phyloP scores from a whole-genome alignment of 2,888 invertebrate species.

The Lutraria lutraria region DNA sequence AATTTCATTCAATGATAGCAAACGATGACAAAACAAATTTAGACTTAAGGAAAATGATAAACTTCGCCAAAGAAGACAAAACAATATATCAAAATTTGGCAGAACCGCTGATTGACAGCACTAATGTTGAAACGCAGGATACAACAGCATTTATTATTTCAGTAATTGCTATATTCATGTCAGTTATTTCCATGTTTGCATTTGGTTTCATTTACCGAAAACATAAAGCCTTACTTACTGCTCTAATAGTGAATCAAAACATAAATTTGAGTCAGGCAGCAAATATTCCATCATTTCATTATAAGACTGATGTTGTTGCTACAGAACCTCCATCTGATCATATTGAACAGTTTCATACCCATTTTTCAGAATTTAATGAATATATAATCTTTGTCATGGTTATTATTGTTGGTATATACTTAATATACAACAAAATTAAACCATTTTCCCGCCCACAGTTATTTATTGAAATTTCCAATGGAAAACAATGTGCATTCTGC shows the following conservation, averaged over 20 bases:
- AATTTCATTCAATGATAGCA: conserved; percentile 10
- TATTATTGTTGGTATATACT: neutral
- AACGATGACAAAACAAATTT: neutral
- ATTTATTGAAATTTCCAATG: conserved; percentile 2
- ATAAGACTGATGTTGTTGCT: neutral
- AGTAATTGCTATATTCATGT: neutral
- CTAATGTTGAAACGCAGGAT: too few species aligned
- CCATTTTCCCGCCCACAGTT: neutral
- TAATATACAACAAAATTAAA: neutral
- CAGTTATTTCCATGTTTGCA: neutral
- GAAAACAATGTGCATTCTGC: neutral
- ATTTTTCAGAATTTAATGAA: conserved; percentile 25
- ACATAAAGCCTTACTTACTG: neutral
- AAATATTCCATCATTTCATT: conserved; percentile 1
- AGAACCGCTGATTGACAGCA: neutral
- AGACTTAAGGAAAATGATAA: neutral
- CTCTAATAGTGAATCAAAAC: neutral
- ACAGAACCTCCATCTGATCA: neutral
- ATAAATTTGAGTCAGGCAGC: neutral
- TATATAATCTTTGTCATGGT: neutral
- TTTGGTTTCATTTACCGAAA: neutral
- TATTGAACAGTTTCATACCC: neutral
- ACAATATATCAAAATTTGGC: neutral
- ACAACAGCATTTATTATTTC: neutral
- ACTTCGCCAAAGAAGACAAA: conserved; percentile 5